These are phyloP conservation scores for Baryphthengus martii DNA, from an alignment of 2,113 vertebrate species.

Conservation along the genomic window DNA sequence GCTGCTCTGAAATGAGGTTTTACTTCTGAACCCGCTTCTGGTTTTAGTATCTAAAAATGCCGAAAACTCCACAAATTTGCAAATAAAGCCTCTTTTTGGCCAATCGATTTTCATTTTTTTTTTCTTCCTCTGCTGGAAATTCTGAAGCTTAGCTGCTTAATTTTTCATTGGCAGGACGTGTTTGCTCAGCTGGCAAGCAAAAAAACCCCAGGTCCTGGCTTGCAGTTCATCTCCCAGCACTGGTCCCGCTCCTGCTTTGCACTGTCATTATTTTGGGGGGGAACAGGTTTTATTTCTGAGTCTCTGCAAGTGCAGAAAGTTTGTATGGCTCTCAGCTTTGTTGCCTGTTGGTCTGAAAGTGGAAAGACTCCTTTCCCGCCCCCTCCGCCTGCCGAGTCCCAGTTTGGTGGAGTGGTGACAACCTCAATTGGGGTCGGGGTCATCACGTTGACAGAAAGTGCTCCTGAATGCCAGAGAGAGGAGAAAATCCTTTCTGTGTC, in stretches of 20 bases:
- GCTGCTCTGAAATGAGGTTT: not conserved
- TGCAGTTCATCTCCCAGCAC: accelerated
- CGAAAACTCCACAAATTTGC: not conserved
- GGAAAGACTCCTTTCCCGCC: not conserved
- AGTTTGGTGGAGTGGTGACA: not conserved
- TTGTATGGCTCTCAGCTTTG: not conserved
- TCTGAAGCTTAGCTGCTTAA: not conserved
- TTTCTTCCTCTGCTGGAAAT: not conserved
- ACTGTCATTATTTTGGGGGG: not conserved
- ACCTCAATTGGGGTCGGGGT: not conserved
- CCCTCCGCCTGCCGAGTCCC: accelerated
- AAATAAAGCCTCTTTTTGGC: not conserved
- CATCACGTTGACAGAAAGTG: not conserved
- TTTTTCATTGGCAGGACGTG: not conserved
- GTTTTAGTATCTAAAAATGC: not conserved
- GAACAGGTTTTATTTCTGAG: not conserved
- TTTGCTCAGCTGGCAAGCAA: not conserved
- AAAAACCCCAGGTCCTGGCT: not conserved
- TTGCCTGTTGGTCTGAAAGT: not conserved
- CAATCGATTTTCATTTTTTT: not conserved
- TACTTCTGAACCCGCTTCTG: not conserved
- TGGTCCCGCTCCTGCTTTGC: not conserved
- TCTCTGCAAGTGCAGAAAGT: not conserved
- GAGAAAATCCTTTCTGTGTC: not conserved
- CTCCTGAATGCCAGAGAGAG: not conserved